phyloP scores from a whole-genome alignment of 2,888 invertebrate genomes.

The Hymenopus coronatus region DNA sequence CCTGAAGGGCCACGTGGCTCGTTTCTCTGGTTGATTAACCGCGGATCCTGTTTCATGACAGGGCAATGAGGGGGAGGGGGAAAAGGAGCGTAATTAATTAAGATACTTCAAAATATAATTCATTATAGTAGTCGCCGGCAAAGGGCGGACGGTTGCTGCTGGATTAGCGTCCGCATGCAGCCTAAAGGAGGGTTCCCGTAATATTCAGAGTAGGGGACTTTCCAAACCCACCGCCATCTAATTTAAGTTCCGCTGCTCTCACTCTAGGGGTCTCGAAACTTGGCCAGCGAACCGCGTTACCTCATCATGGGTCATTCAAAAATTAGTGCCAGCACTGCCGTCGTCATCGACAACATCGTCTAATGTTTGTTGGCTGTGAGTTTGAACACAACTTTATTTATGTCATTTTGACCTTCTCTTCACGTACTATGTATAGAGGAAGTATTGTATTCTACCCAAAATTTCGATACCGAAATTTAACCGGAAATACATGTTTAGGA shows the following conservation, averaged over 20 bases:
- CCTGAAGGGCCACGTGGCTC: constrained; percentile 1
- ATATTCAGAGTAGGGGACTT: not conserved
- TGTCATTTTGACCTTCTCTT: too few species aligned
- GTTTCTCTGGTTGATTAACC: constrained; percentile 31
- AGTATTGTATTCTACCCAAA: too few species aligned
- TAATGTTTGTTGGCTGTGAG: too few species aligned
- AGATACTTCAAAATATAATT: constrained; percentile 34
- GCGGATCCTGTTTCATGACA: constrained; percentile 24
- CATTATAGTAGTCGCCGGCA: constrained; percentile 19
- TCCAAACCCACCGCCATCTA: constrained; percentile 4
- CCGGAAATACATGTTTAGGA: too few species aligned
- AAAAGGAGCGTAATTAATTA: constrained; percentile 32
- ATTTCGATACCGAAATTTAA: too few species aligned
- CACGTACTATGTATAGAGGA: too few species aligned
- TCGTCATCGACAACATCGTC: too few species aligned
- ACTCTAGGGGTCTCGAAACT: not conserved
- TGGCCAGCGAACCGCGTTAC: too few species aligned
- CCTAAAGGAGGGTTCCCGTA: not conserved
- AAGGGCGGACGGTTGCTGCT: not conserved
- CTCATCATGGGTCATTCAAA: too few species aligned
- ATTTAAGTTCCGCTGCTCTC: not conserved
- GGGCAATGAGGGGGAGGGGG: not conserved
- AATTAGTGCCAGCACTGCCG: too few species aligned
- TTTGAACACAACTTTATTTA: too few species aligned
- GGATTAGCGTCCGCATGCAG: not conserved